Evolutionary conservation across 2,888 invertebrate genomes (phyloP), one percentile per base, ranked within the genome.

Genomic region (Folsomia candida): DNA sequence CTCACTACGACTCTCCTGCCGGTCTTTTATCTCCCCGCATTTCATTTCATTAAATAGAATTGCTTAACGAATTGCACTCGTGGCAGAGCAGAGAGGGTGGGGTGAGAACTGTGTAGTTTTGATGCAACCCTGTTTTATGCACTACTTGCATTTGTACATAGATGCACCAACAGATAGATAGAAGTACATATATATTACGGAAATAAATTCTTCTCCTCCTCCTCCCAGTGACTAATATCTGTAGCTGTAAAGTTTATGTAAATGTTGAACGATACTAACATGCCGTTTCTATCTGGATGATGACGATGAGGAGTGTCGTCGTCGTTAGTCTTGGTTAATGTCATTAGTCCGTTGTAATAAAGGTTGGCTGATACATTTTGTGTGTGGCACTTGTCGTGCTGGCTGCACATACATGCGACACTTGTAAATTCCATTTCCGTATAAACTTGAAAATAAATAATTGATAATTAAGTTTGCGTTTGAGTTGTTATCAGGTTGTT

Each of bases 21-120:
- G 47, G 47, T n/a, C 47, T 47, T 47, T 47, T 47, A 47, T 47
- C 47, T 47, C 47, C 47, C 59, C 59, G 59, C 25, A 59, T 59
- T 59, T 59, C n/a, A n/a, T n/a, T n/a, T n/a, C 59, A 59, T 59
- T 59, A 59, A 59, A 59, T 59, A 59, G 24, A 59, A 59, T 59
- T 20, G 47, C 47, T n/a, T n/a, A n/a, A n/a, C n/a, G n/a, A 47
- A 9, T 47, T 47, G 47, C 47, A 47, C 18, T 18, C 47, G 18
- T 11, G 9, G 47, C 9, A 47, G 47, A 47, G 47, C n/a, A n/a
- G n/a, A n/a, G n/a, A n/a, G n/a, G n/a, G n/a, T n/a, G n/a, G n/a
- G n/a, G n/a, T n/a, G n/a, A n/a, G n/a, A n/a, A n/a, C n/a, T n/a
- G n/a, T n/a, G n/a, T n/a, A n/a, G n/a, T n/a, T n/a, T n/a, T n/a